Evolutionary conservation across 2,797 vertebrate species (phyloP), one percentile per base, ranked within the genome.

Genomic region (Pipistrellus pygmaeus): DNA sequence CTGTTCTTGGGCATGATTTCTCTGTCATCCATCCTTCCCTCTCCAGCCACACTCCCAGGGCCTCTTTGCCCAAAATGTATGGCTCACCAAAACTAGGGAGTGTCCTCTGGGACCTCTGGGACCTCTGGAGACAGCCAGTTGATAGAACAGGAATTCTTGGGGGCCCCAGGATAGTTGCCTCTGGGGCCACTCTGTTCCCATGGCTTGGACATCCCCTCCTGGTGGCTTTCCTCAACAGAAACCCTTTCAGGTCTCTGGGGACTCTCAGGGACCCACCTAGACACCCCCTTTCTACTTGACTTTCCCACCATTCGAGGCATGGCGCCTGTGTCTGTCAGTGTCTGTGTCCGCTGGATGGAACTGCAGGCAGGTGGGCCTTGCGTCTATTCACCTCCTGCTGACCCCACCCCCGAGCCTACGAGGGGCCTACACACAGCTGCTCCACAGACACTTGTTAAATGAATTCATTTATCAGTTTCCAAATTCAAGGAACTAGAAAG

Each of bases 291-390:
- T 46, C 73, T 38, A 41, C 25, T 17, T 30, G 1, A 2, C 48
- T 15, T 14, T 0, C 1, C 35, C 8, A 8, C 25, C 6, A 0
- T 25, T 1, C 0, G 6, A n/a, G 18, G 62, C 2, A 0, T 0
- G 20, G 30, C 73, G 51, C 1, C 5, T 2, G 14, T 5, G 8
- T 17, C 20, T 8, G 10, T 0, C 1, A 0, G 2, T 1, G 4
- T 13, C 20, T 30, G 23, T 55, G 51, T 21, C 51, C 0, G 0
- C 23, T 0, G 8, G 17, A 13, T 3, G 69, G 53, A 25, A 6
- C 18, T 23, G 38, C 46, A 23, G 3, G 17, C n/a, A 14, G 8
- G 21, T 11, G 21, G 4, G 48, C 2, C 12, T 3, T 5, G 25
- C 1, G 8, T 38, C 17, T 15, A 0, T 2, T 11, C 6, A 15